These are phyloP conservation scores for Solea solea DNA, from an alignment of 2,113 vertebrate species.

Conservation along the genomic window DNA sequence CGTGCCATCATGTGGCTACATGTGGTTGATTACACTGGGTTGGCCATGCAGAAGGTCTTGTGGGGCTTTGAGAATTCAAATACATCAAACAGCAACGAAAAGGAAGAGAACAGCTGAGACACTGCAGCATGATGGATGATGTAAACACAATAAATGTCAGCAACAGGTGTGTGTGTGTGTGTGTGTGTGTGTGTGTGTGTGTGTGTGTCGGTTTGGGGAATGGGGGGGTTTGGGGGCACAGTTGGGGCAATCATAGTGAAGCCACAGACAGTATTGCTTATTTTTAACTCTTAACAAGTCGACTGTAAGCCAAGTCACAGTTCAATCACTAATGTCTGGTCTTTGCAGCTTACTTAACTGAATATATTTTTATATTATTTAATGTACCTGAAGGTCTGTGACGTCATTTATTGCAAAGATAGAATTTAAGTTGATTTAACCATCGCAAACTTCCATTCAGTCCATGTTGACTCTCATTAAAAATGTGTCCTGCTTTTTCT, in stretches of 20 bases:
- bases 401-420: too few relatives aligned
- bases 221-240: slow-evolving; percentile 13
- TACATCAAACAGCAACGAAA: not conserved
- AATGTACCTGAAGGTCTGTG: too few relatives aligned
- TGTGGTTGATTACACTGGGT: slow-evolving; percentile 17
- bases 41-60: not conserved
- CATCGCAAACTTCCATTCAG: too few relatives aligned
- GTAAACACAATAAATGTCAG: slow-evolving; percentile 47
- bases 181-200: slow-evolving; percentile 26
- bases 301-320: slow-evolving; percentile 71
- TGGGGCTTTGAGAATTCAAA: not conserved
- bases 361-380: too few relatives aligned
- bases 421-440: too few relatives aligned
- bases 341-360: slow-evolving; percentile 1
- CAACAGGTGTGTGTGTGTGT: slow-evolving; percentile 51
- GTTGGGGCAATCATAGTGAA: slow-evolving; percentile 64
- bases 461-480: too few relatives aligned
- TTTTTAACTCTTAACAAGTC: slow-evolving; percentile 83
- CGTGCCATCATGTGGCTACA: not conserved
- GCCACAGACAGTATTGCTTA: slow-evolving; percentile 70
- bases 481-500: too few relatives aligned
- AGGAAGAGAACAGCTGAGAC: not conserved
- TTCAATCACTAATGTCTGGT: slow-evolving; percentile 1
- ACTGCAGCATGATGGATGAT: not conserved
- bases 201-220: not conserved